These are phyloP conservation scores for Phasianus colchicus DNA, from an alignment of 2,113 vertebrate genomes.

Conservation along the genomic window DNA sequence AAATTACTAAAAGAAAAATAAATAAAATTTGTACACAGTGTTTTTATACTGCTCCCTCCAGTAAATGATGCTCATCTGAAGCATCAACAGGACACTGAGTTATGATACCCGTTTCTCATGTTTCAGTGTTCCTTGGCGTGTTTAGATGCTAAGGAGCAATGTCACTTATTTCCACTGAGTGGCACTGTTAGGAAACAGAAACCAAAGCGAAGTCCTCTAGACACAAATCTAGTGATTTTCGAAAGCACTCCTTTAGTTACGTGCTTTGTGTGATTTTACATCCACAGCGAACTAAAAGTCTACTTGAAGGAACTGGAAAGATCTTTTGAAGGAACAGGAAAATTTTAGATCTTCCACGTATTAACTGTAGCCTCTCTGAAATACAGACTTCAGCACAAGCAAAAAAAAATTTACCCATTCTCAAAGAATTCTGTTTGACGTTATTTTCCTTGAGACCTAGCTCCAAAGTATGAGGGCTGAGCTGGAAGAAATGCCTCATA, in stretches of 20 bases:
- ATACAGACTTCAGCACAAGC: neutral
- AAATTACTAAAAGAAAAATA: neutral
- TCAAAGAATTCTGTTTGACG: neutral
- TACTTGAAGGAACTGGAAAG: neutral
- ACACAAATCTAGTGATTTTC: rapidly evolving
- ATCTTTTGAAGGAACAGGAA: neutral
- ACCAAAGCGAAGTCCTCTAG: rapidly evolving
- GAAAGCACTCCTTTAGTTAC: neutral
- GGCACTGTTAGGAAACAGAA: neutral
- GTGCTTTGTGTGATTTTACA: too few species aligned
- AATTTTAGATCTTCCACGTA: rapidly evolving
- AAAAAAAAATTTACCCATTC: neutral
- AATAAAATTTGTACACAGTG: neutral
- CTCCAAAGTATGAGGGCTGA: neutral
- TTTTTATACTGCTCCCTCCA: neutral
- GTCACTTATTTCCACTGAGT: neutral
- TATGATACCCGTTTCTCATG: neutral
- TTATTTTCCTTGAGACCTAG: neutral
- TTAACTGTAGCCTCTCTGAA: neutral
- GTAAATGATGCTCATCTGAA: neutral
- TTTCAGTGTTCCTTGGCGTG: neutral
- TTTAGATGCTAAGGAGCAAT: neutral
- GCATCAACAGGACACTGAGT: neutral
- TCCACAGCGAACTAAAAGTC: rapidly evolving
- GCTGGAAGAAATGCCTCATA: too few species aligned